phyloP scores from a whole-genome alignment of 2,113 vertebrate species.

The Myrmophylax atrothorax region DNA sequence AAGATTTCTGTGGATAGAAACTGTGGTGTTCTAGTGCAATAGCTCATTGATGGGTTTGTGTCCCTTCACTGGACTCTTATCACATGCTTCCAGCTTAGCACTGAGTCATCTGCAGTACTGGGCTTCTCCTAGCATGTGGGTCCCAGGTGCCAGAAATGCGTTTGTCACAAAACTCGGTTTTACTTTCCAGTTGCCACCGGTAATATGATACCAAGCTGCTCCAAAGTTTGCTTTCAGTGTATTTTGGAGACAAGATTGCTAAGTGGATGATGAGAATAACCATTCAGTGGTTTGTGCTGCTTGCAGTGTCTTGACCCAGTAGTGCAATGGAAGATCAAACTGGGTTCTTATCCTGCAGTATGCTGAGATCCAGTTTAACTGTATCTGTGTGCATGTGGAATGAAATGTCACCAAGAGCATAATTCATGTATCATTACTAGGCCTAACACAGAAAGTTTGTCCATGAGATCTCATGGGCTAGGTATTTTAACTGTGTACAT shows the following conservation, averaged over 20 bases:
- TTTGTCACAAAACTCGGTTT: background rate
- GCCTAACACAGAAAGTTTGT: background rate
- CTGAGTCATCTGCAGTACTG: background rate
- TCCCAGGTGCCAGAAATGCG: background rate
- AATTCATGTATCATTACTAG: background rate
- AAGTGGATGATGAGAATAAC: background rate
- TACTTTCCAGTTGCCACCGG: background rate
- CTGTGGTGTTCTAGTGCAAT: background rate
- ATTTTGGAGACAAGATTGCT: background rate
- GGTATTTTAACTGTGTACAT: fast-evolving
- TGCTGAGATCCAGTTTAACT: background rate
- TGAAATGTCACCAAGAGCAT: background rate
- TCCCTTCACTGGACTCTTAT: background rate
- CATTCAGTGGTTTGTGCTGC: background rate
- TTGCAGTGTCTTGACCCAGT: background rate
- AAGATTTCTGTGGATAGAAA: background rate
- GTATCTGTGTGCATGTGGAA: background rate
- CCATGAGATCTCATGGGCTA: background rate
- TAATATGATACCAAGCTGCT: background rate
- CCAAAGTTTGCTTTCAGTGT: background rate
- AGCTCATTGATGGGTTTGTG: background rate
- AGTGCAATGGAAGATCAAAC: background rate
- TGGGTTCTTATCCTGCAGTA: background rate
- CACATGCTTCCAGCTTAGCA: background rate
- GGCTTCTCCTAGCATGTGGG: background rate